These are phyloP conservation scores for Hemicentrotus pulcherrimus DNA, from an alignment of 35 echinoderm and acorn worm species.

Conservation along the genomic window DNA sequence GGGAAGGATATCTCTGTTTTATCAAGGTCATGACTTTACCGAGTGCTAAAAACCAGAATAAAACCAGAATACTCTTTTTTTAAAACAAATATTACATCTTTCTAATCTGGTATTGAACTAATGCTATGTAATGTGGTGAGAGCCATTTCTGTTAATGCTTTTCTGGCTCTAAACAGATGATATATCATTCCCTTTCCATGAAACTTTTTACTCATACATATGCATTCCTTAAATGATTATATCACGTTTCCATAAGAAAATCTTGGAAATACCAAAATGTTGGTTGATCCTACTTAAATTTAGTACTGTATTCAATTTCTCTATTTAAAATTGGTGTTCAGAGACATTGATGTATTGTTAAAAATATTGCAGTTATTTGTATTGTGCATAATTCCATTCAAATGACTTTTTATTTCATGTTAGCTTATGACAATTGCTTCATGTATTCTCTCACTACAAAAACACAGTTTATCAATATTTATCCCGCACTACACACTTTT, in stretches of 20 bases:
- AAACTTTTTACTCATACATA: not conserved
- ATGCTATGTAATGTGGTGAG: no score
- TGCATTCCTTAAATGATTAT: not conserved
- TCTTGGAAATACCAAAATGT: not conserved
- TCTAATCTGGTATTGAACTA: no score
- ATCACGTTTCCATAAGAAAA: not conserved
- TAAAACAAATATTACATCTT: no score
- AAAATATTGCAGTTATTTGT: not conserved
- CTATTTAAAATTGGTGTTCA: not conserved
- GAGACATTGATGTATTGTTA: not conserved
- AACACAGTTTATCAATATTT: not conserved
- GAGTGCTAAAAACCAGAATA: no score
- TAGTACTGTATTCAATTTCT: not conserved
- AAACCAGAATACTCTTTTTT: no score
- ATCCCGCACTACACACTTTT: not conserved
- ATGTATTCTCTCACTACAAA: not conserved
- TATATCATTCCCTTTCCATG: no score
- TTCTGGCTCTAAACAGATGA: no score
- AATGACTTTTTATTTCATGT: not conserved
- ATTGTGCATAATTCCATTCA: not conserved
- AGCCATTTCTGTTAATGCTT: no score
- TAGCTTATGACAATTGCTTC: not conserved
- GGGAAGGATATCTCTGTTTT: no score
- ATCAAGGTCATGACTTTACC: no score
- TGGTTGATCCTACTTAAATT: not conserved